These are phyloP conservation scores for Catharus fuscescens DNA, from an alignment of 2,113 vertebrate species.

Conservation along the genomic window DNA sequence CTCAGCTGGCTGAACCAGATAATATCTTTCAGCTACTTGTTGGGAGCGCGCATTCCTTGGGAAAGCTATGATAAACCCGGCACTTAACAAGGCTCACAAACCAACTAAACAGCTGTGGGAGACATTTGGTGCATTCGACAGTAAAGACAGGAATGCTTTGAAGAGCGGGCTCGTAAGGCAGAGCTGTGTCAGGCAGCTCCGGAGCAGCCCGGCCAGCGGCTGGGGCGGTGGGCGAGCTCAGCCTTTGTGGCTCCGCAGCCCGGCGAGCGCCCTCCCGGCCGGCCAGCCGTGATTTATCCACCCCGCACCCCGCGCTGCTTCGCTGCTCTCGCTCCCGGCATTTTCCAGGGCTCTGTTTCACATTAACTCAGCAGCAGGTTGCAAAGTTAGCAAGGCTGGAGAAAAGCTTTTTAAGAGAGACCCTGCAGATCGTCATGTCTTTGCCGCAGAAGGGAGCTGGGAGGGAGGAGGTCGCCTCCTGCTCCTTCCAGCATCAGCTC, in stretches of 20 bases:
- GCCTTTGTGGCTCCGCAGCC: not conserved
- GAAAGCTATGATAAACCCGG: constrained; percentile 32
- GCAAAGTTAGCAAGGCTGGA: not conserved
- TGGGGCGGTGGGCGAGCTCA: not conserved
- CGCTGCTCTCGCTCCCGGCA: not conserved
- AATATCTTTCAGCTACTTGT: constrained; percentile 55
- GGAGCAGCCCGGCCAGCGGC: not conserved
- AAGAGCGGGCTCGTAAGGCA: constrained; percentile 25
- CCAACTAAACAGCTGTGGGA: constrained; percentile 58
- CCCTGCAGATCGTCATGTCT: not conserved
- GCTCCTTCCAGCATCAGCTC: not conserved
- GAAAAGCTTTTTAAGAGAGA: constrained; percentile 45
- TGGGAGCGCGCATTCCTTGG: not conserved
- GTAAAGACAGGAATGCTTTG: constrained; percentile 71
- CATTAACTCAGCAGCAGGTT: constrained; percentile 57
- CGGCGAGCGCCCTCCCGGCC: not conserved
- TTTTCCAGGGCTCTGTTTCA: constrained; percentile 44
- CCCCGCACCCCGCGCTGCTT: not conserved
- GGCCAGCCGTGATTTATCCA: not conserved
- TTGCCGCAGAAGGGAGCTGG: not conserved
- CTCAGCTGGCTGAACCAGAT: constrained; percentile 12
- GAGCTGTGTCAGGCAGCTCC: not conserved
- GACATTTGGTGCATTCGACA: constrained; percentile 53
- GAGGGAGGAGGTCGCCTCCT: not conserved
- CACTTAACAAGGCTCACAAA: constrained; percentile 62